These are phyloP conservation scores for Adelosebastes latens DNA, from an alignment of 2,797 vertebrate species.

Conservation along the genomic window DNA sequence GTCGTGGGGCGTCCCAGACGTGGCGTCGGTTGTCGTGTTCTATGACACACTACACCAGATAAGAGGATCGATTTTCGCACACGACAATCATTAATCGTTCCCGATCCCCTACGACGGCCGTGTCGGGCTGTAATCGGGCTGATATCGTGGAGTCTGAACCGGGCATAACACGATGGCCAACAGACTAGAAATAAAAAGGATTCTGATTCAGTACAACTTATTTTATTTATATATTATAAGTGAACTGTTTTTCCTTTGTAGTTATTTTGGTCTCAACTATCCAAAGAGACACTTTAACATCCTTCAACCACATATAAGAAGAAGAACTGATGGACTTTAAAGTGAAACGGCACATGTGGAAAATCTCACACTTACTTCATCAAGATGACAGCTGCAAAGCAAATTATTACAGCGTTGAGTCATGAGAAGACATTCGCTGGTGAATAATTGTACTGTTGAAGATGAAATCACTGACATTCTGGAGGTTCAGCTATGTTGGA, in stretches of 20 bases:
- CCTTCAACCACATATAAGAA: neutral
- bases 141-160: too few relatives aligned
- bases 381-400: slow-evolving; percentile 12
- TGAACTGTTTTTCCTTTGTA: neutral
- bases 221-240: neutral
- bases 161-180: too few relatives aligned
- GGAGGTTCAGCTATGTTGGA: neutral
- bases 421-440: slow-evolving; percentile 12
- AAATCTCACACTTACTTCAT: slow-evolving; percentile 18
- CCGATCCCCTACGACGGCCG: too few relatives aligned
- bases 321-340: neutral
- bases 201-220: neutral
- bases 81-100: too few relatives aligned
- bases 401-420: slow-evolving; percentile 33
- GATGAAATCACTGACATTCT: neutral
- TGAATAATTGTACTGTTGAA: neutral
- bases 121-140: too few relatives aligned
- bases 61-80: too few relatives aligned
- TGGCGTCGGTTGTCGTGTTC: too few relatives aligned
- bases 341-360: neutral
- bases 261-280: neutral
- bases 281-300: neutral
- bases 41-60: too few relatives aligned
- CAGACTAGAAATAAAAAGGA: too few relatives aligned
- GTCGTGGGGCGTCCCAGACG: too few relatives aligned